Evolutionary conservation across 2,113 vertebrate species (phyloP).

Genomic region (Plotosus lineatus): DNA sequence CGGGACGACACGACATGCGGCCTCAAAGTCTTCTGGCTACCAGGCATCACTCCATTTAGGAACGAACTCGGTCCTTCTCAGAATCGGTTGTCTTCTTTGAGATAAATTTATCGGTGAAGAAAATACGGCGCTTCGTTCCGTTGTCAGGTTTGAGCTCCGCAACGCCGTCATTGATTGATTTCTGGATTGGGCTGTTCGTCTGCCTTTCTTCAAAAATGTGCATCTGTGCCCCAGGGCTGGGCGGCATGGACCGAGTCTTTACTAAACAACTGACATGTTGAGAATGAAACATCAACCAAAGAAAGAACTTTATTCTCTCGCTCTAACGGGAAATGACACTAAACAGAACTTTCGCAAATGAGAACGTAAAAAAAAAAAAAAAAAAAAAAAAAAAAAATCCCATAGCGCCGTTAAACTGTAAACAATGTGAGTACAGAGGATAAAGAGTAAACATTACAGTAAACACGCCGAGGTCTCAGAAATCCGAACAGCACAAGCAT

Average conservation of each 20-base stretch:
- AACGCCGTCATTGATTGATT: too few species aligned
- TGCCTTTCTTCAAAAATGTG: neutral
- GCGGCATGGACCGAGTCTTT: neutral
- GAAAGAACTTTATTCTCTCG: neutral
- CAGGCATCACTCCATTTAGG: neutral
- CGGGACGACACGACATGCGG: neutral
- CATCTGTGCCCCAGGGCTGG: neutral
- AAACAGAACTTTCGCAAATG: neutral
- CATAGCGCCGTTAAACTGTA: too few species aligned
- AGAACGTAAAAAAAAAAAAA: too few species aligned
- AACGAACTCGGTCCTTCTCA: neutral
- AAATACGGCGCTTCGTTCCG: neutral
- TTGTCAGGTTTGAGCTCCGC: neutral
- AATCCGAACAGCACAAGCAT: neutral
- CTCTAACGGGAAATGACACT: neutral
- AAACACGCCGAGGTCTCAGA: too few species aligned
- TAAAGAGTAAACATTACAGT: too few species aligned
- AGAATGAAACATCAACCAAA: neutral
- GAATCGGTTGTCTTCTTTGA: neutral
- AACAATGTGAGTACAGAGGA: too few species aligned
- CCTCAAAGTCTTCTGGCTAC: neutral
- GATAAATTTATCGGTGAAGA: too few species aligned
- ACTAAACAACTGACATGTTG: neutral
- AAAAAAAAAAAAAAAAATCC: too few species aligned
- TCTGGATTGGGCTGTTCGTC: neutral